phyloP scores from a whole-genome alignment of 64 coral and sea anemone genomes.

The Montipora efflorescens region DNA sequence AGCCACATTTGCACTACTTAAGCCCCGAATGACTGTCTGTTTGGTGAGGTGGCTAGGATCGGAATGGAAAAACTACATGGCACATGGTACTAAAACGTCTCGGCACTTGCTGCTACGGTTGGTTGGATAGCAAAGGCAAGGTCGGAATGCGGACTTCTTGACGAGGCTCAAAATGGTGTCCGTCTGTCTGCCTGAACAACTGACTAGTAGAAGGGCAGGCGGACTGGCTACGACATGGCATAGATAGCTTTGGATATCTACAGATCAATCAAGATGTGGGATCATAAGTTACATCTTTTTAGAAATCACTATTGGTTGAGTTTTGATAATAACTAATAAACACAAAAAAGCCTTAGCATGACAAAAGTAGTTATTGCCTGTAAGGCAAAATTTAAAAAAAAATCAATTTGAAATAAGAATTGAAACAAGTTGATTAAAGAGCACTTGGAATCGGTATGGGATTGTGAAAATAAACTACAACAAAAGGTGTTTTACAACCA shows the following conservation, averaged over 20 bases:
- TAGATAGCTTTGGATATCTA: constrained; percentile 59
- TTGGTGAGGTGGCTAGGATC: constrained; percentile 45
- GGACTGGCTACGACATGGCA: constrained; percentile 62
- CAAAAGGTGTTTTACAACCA: background rate
- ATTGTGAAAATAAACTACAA: too few relatives aligned
- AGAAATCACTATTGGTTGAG: constrained; percentile 10
- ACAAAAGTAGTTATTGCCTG: background rate
- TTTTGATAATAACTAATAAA: background rate
- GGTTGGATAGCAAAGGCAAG: constrained; percentile 55
- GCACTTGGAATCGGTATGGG: too few relatives aligned
- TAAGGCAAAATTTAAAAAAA: too few relatives aligned
- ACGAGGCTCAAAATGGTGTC: constrained; percentile 48
- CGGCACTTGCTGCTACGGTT: constrained; percentile 59
- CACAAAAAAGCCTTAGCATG: too few relatives aligned
- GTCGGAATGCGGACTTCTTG: constrained; percentile 37
- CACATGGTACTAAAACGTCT: constrained; percentile 52
- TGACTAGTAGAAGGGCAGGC: constrained; percentile 38
- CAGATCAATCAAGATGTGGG: constrained; percentile 56
- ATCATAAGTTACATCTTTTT: constrained; percentile 38
- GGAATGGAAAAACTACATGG: constrained; percentile 60
- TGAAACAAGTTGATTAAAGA: too few relatives aligned
- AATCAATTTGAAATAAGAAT: too few relatives aligned
- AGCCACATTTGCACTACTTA: constrained; percentile 45
- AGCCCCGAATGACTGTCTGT: constrained; percentile 51
- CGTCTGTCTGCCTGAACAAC: constrained; percentile 45